Evolutionary conservation across 2,888 invertebrate species (phyloP).

Genomic region (Pandemis cinnamomeana): DNA sequence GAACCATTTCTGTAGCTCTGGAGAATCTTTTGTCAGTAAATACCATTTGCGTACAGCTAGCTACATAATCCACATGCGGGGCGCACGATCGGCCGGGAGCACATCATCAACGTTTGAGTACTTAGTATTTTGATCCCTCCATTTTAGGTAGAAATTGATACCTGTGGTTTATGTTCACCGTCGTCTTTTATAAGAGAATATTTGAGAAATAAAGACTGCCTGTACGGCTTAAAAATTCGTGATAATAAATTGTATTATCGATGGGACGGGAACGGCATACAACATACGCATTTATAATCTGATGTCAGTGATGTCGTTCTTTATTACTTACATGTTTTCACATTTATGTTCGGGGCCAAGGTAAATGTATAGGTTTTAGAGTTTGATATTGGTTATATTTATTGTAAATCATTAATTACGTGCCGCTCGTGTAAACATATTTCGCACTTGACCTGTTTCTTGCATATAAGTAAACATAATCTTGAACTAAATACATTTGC

Average conservation of each 20-base stretch:
- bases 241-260: neutral
- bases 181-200: no score
- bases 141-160: no score
- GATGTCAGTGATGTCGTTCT: neutral
- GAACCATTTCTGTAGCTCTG: neutral
- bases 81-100: no score
- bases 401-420: slow-evolving; percentile 10
- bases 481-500: slow-evolving; percentile 26
- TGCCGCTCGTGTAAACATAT: slow-evolving; percentile 5
- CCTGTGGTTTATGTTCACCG: no score
- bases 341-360: neutral
- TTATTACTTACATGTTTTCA: neutral
- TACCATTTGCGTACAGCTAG: no score
- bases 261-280: neutral
- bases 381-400: slow-evolving; percentile 2
- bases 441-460: slow-evolving; percentile 28
- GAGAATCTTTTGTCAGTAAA: neutral
- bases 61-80: no score
- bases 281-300: neutral
- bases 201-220: no score
- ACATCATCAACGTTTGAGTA: no score
- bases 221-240: neutral
- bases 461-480: slow-evolving; percentile 20
- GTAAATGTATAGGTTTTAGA: neutral
- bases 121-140: no score